These are phyloP conservation scores for Nesospiza acunhae DNA, from an alignment of 2,113 vertebrate species.

Conservation along the genomic window DNA sequence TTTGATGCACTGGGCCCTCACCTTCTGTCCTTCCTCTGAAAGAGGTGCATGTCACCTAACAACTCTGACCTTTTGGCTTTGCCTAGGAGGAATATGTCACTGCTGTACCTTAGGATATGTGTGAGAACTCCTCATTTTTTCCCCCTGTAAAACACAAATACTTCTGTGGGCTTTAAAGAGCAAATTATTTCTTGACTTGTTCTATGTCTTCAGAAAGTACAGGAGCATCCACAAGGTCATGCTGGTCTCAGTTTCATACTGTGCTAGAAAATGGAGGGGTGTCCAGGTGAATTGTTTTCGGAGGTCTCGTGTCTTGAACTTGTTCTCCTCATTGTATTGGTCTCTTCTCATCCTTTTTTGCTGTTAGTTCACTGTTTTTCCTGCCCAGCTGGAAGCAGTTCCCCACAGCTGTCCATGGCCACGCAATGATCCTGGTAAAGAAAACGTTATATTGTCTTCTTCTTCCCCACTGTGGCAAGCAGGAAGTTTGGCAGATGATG, in stretches of 20 bases:
- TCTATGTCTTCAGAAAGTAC: not conserved
- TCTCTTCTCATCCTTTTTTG: not conserved
- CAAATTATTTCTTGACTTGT: not conserved
- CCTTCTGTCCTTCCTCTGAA: not conserved
- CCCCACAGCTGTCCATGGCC: not conserved
- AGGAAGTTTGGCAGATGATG: constrained; percentile 9
- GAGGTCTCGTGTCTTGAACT: not conserved
- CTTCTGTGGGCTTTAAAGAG: not conserved
- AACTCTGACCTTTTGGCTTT: not conserved
- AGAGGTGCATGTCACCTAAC: not conserved
- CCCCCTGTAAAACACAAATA: not conserved
- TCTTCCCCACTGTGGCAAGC: constrained; percentile 4
- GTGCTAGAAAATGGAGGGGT: not conserved
- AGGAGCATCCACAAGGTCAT: not conserved
- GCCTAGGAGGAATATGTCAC: not conserved
- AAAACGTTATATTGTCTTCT: not conserved
- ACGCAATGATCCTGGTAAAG: not conserved
- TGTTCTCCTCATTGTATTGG: not conserved
- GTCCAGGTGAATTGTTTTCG: not conserved
- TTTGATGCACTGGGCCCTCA: not conserved
- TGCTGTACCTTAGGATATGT: not conserved
- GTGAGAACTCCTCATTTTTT: not conserved
- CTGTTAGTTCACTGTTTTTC: not conserved
- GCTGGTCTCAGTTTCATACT: not conserved
- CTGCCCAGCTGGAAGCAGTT: not conserved